Base-by-base conservation (phyloP, 2,113 vertebrate species). In the Delphinapterus leucas region DNA sequence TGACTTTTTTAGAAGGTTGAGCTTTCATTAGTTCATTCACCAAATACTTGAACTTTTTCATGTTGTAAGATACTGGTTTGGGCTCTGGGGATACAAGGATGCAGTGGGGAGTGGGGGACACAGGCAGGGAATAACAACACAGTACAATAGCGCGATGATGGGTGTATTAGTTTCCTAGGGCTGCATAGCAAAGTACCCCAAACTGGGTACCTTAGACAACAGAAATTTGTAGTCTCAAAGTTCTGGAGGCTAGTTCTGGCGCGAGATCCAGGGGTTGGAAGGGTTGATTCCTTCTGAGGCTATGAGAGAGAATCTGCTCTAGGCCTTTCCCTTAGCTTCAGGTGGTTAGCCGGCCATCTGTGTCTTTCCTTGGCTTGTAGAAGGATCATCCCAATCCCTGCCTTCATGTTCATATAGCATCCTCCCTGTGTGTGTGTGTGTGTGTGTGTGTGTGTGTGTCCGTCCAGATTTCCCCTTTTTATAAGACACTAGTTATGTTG, bases 31-130 rank as follows among this genome's bases (percentile, higher is more conserved):
- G 76, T 76, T 67, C 31, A 38, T 25, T 83, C 71, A 77, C 63
- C 41, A 91, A 65, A 88, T 41, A 60, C 44, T 76, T 80, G 44
- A 93, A 49, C 33, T 8, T 88, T 86, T 87, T 47, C 49, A 65
- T 87, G 58, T 47, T 94, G 36, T 82, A 70, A 89, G 36, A 63
- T 33, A 67, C 31, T 76, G 20, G 55, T 92, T 88, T 20, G 12
- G 63, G 44, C 44, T 10, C 13, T 44, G 36, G 77, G 36, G 36
- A 71, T 58, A n/a, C 26, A 73, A 76, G 68, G 31, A 79, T 53
- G 20, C 4, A 31, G 25, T 7, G 26, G 53, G 55, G 61, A 44
- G 15, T 28, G 15, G 58, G 31, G 41, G 49, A 60, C 65, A 33
- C 6, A 4, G 13, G 36, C 41, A 31, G 15, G 26, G 6, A 68